Conservation (phyloP, 2,888 invertebrate genomes). For the Chirona hameri region DNA sequence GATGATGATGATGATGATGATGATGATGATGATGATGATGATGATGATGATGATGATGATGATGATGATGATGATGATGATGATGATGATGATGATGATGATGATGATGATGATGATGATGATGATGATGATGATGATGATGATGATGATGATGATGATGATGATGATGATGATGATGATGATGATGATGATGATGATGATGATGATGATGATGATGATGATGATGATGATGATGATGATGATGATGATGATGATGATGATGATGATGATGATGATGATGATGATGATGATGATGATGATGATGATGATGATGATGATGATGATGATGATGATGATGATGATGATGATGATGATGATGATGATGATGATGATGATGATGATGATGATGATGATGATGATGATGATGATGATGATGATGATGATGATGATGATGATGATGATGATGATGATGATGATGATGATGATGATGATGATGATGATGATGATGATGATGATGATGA, state of each 20-base stretch:
- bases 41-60: slow-evolving; percentile 22
- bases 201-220: slow-evolving; percentile 22
- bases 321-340: slow-evolving; percentile 22
- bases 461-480: slow-evolving; percentile 22
- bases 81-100: slow-evolving; percentile 22
- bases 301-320: slow-evolving; percentile 22
- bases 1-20: slow-evolving; percentile 22
- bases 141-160: slow-evolving; percentile 22
- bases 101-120: slow-evolving; percentile 22
- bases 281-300: slow-evolving; percentile 22
- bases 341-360: slow-evolving; percentile 22
- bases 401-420: slow-evolving; percentile 22
- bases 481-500: slow-evolving; percentile 22
- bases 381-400: slow-evolving; percentile 22
- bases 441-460: slow-evolving; percentile 22
- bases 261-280: slow-evolving; percentile 22
- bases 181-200: slow-evolving; percentile 22
- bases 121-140: slow-evolving; percentile 22
- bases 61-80: slow-evolving; percentile 22
- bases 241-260: slow-evolving; percentile 22
- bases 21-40: slow-evolving; percentile 22
- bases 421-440: slow-evolving; percentile 22
- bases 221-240: slow-evolving; percentile 22
- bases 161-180: slow-evolving; percentile 22
- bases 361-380: slow-evolving; percentile 22